Evolutionary conservation across 2,888 invertebrate species (phyloP).

Genomic region (Proisotoma minuta): DNA sequence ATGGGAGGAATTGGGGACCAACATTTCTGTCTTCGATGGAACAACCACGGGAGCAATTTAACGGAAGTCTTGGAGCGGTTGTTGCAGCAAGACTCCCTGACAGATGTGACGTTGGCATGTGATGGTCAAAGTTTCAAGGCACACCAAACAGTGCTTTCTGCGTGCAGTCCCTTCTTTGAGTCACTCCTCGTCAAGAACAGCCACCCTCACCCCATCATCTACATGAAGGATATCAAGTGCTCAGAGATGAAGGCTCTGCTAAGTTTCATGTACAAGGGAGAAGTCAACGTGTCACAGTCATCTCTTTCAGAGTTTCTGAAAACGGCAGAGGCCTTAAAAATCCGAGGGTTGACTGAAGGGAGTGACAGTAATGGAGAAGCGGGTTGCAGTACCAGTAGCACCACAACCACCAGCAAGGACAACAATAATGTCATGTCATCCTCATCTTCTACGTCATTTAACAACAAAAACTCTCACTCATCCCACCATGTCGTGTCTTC

Average conservation of each 20-base stretch:
- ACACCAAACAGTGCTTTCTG: conserved; percentile 84
- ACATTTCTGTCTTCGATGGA: conserved; percentile 90
- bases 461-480: not conserved
- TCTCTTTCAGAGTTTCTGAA: conserved; percentile 58
- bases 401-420: not conserved
- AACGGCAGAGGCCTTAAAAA: conserved; percentile 80
- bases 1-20: conserved; percentile 48
- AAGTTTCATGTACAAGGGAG: conserved; percentile 88
- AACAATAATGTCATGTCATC: not conserved
- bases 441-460: not conserved
- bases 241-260: conserved; percentile 82
- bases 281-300: conserved; percentile 80
- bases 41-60: conserved; percentile 86
- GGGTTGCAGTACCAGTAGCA: not conserved
- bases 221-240: conserved; percentile 84
- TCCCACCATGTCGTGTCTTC: conserved; percentile 15
- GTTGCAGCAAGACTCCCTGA: conserved; percentile 79
- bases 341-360: conserved; percentile 74
- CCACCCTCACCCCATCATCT: conserved; percentile 80
- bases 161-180: conserved; percentile 92
- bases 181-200: conserved; percentile 81
- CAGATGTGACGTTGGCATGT: conserved; percentile 88
- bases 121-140: conserved; percentile 76
- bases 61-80: conserved; percentile 83
- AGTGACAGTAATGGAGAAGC: conserved; percentile 35